Evolutionary conservation across 1,140 invertebrate species (phyloP).

Genomic region (Reticulitermes speratus): DNA sequence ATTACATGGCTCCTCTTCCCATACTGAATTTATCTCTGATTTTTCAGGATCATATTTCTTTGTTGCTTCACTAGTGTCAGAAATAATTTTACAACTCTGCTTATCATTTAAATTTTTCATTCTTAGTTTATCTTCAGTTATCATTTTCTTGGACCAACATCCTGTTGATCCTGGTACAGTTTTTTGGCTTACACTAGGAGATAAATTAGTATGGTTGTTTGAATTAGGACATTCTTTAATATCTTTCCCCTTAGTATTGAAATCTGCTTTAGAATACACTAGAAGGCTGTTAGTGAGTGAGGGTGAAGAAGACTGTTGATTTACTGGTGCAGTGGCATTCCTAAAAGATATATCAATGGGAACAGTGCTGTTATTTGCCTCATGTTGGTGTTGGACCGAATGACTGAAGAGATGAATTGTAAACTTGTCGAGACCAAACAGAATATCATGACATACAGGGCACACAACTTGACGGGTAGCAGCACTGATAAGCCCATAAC

Average conservation of each 20-base stretch:
- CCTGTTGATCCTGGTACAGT: neutral
- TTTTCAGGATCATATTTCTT: neutral
- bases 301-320: neutral
- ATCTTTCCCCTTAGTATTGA: neutral
- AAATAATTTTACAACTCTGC: neutral
- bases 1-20: too few relatives aligned
- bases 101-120: neutral
- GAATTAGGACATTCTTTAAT: neutral
- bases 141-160: neutral
- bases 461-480: conserved; percentile 70
- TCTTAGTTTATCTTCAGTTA: neutral
- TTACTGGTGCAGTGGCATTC: neutral
- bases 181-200: neutral
- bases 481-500: conserved; percentile 69
- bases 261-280: neutral
- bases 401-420: conserved; percentile 80
- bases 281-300: neutral
- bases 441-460: conserved; percentile 71
- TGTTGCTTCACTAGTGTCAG: neutral
- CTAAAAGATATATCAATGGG: neutral
- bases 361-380: neutral
- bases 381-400: conserved; percentile 40
- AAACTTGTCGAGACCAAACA: conserved; percentile 77
- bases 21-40: neutral
- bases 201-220: neutral